Base-by-base conservation (phyloP, 2,888 invertebrate genomes). In the Drosophila niveifrons region DNA sequence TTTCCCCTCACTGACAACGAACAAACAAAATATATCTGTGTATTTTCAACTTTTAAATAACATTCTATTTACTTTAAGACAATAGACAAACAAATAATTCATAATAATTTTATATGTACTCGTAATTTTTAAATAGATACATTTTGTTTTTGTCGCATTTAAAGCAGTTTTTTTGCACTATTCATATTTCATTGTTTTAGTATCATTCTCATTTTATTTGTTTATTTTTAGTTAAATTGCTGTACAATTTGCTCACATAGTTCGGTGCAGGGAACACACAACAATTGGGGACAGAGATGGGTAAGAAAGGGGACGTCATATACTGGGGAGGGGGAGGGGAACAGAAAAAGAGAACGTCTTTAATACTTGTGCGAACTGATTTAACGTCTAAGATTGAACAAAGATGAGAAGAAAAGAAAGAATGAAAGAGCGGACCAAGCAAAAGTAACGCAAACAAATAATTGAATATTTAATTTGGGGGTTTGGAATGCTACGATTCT, bases 301-400 rank as follows among this genome's bases (percentile, higher is more conserved):
- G 66, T 23, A 6, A 7, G 10, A 31, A 31, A 31, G 31, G 9
- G 31, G 31, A 23, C 23, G 31, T 9, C 31, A 31, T 31, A 23
- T 6, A 23, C 23, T 0, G 23, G 4, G 23, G 34, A 43, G 13
- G 64, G 64, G 47, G 13, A 8, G 18, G 28, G 56, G 50, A 43
- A 56, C 63, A 64, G 61, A 69, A 53, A 53, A 69, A 68, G 31
- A 69, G 39, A 69, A 77, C 66, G 48, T 73, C 28, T 71, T 67
- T 86, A 82, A 85, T 83, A 83, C 86, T 86, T 83, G 86, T 86
- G 86, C 86, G 81, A 83, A 82, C 75, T 73, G 75, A 69, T 78
- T 11, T 76, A 83, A 66, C 67, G 53, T 65, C 78, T 74, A 66
- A 44, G 11, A 43, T 51, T 31, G 39, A 55, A 63, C 15, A 47